Conservation (phyloP, 64 coral and sea anemone species). For the Platygyra sinensis region DNA sequence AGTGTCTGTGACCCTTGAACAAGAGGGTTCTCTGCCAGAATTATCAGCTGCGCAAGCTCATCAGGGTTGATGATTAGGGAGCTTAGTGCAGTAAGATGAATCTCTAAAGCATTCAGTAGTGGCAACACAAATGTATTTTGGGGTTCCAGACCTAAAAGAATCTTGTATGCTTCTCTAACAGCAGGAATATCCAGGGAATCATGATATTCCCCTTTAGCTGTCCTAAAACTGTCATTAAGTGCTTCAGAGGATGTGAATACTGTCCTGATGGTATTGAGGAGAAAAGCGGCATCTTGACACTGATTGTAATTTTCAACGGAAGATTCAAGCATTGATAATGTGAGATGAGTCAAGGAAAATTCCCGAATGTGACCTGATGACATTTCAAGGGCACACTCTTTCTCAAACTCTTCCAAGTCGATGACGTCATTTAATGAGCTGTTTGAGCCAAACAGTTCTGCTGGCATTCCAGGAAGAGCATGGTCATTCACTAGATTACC, state of each 20-base stretch:
- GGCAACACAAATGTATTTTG: conserved; percentile 58
- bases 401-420: conserved; percentile 92
- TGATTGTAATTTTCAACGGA: conserved; percentile 84
- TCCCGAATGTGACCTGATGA: conserved; percentile 89
- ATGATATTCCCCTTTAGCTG: conserved; percentile 3
- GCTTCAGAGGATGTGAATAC: conserved; percentile 91
- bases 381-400: conserved; percentile 97
- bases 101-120: conserved; percentile 87
- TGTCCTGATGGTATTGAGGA: conserved; percentile 96
- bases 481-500: conserved; percentile 75
- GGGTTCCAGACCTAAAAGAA: conserved; percentile 84
- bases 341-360: conserved; percentile 96
- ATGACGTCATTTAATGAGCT: conserved; percentile 76
- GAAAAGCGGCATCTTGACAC: conserved; percentile 84
- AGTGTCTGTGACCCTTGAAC: conserved; percentile 62
- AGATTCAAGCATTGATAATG: conserved; percentile 83
- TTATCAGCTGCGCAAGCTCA: conserved; percentile 79
- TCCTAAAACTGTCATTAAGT: conserved; percentile 93
- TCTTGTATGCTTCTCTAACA: conserved; percentile 71
- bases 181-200: conserved; percentile 74
- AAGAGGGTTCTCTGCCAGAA: conserved; percentile 92
- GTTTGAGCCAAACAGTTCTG: conserved; percentile 68
- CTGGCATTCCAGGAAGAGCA: conserved; percentile 32
- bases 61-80: conserved; percentile 51
- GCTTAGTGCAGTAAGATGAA: conserved; percentile 78